These are phyloP conservation scores for Colius striatus DNA, from an alignment of 2,113 vertebrate genomes.

Conservation along the genomic window DNA sequence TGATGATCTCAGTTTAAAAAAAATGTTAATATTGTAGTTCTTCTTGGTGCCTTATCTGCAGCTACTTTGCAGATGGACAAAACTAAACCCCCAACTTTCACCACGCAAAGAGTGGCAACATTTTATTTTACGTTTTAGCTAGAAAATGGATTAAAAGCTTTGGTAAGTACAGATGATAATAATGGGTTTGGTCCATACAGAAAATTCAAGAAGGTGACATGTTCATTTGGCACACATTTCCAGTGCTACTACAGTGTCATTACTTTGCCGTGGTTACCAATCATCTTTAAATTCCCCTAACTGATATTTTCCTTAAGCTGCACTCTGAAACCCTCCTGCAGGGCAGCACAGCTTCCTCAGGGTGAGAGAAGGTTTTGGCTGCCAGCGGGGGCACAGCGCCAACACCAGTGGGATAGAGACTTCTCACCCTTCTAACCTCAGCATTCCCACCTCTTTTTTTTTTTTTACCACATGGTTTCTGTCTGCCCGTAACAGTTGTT, in stretches of 20 bases:
- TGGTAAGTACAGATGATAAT: background rate
- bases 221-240: background rate
- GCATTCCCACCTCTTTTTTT: background rate
- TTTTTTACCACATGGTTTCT: background rate
- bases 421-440: background rate
- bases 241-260: background rate
- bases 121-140: background rate
- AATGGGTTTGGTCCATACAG: background rate
- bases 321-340: rapidly evolving
- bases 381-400: rapidly evolving
- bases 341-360: background rate
- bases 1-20: background rate
- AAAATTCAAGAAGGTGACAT: background rate
- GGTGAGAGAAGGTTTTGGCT: background rate
- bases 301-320: background rate
- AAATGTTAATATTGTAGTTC: background rate
- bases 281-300: background rate
- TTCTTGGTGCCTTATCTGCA: background rate
- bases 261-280: background rate
- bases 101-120: background rate
- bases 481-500: background rate
- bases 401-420: background rate
- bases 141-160: background rate
- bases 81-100: background rate
- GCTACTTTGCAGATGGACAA: background rate